Percentiles rank a stretch among this genome's conserved stretches.
Evolutionary conservation across 2,888 invertebrate species (phyloP).

Genomic region (Automeris io): DNA sequence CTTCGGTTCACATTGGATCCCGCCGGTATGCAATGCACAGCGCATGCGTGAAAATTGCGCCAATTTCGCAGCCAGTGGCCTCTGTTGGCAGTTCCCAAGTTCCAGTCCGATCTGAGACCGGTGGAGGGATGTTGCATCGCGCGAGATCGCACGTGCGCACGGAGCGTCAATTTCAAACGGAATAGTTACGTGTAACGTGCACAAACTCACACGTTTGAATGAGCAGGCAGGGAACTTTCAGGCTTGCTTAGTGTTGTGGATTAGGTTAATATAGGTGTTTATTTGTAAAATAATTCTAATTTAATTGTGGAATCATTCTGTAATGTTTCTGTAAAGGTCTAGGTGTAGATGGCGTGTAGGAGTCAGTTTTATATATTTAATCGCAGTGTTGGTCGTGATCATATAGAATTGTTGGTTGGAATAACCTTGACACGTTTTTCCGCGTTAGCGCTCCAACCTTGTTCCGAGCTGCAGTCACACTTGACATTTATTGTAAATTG

Average conservation of each 20-base stretch:
- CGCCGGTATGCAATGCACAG: slow-evolving; percentile 55
- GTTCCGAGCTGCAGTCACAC: slow-evolving; percentile 65
- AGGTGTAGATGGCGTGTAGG: slow-evolving; percentile 28
- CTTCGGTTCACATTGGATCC: slow-evolving; percentile 62
- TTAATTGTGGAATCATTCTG: slow-evolving; percentile 10
- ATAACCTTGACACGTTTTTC: slow-evolving; percentile 74
- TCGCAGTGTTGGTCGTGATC: slow-evolving; percentile 52
- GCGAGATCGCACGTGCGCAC: slow-evolving; percentile 41
- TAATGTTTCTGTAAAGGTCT: slow-evolving; percentile 16
- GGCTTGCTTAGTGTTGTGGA: slow-evolving; percentile 37
- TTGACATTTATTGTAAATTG: slow-evolving; percentile 61
- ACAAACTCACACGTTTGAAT: slow-evolving; percentile 24
- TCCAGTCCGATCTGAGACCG: slow-evolving; percentile 53
- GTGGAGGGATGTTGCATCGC: slow-evolving; percentile 62
- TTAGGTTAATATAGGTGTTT: slow-evolving; percentile 36
- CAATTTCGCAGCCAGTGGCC: slow-evolving; percentile 70
- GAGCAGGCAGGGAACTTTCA: slow-evolving; percentile 18
- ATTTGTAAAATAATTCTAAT: slow-evolving; percentile 19
- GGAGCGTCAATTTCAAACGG: slow-evolving; percentile 60
- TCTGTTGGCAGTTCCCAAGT: slow-evolving; percentile 61
- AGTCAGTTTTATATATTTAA: slow-evolving; percentile 32
- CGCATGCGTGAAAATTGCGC: slow-evolving; percentile 74
- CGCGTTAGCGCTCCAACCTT: slow-evolving; percentile 64
- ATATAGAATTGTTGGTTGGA: slow-evolving; percentile 45
- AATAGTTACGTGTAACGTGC: slow-evolving; percentile 44